Percentiles rank a stretch among this genome's conserved stretches.
Conservation (phyloP, 2,888 invertebrate species). For the Adelphocoris suturalis region DNA sequence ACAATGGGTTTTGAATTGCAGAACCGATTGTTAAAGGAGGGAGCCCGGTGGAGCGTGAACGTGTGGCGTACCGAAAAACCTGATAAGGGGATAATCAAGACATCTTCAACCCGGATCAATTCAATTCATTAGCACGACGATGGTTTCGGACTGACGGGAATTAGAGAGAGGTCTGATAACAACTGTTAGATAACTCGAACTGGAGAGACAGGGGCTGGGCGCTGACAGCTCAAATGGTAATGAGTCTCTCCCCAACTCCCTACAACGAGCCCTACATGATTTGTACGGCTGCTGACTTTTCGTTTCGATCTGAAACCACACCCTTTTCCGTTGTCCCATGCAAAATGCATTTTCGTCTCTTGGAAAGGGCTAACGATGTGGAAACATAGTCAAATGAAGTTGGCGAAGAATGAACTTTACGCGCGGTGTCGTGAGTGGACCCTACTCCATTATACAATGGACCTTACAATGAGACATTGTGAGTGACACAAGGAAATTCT, state of each 20-base stretch:
- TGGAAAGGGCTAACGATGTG: conserved; percentile 32
- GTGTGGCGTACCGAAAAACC: conserved; percentile 39
- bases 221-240: conserved; percentile 31
- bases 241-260: conserved; percentile 1
- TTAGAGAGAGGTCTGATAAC: conserved; percentile 17
- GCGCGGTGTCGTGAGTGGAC: neutral
- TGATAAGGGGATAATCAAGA: conserved; percentile 35
- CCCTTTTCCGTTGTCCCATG: neutral
- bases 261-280: neutral
- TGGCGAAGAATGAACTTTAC: conserved; percentile 10
- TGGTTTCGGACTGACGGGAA: conserved; percentile 10
- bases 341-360: conserved; percentile 31
- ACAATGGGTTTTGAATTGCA: conserved; percentile 26
- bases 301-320: conserved; percentile 11
- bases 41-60: neutral
- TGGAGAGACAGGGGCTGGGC: conserved; percentile 6
- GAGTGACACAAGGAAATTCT: conserved; percentile 18
- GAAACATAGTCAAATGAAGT: conserved; percentile 39
- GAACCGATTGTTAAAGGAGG: neutral
- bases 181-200: conserved; percentile 7
- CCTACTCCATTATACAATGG: conserved; percentile 4
- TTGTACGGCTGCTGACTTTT: conserved; percentile 31
- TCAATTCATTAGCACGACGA: conserved; percentile 32
- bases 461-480: neutral
- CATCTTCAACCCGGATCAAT: conserved; percentile 13